Conservation (phyloP, 2,113 vertebrate species). For the Callospermophilus lateralis region DNA sequence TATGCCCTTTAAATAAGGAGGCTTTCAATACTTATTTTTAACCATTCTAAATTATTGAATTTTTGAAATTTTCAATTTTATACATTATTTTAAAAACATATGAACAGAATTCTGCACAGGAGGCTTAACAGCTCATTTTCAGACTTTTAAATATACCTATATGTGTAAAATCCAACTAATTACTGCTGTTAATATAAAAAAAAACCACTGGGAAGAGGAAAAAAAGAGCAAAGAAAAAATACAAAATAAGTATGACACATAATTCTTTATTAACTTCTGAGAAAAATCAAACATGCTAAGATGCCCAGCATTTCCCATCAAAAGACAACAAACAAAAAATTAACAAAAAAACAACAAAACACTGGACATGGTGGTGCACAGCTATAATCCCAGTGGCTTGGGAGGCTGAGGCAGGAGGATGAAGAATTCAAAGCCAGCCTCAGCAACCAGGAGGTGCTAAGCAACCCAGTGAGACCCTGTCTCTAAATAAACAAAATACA, state of each 20-base stretch:
- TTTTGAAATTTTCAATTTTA: background rate
- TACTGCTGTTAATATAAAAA: background rate
- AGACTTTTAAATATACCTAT: background rate
- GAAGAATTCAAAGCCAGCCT: too few species aligned
- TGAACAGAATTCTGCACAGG: background rate
- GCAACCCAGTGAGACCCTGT: too few species aligned
- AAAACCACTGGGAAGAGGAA: background rate
- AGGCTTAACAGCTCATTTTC: conserved; percentile 12
- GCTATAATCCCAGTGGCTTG: too few species aligned
- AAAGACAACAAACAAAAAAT: conserved; percentile 19
- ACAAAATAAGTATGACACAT: background rate
- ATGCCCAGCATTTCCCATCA: background rate
- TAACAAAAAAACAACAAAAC: background rate
- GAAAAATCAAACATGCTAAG: background rate
- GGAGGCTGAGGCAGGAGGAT: too few species aligned
- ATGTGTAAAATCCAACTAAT: background rate
- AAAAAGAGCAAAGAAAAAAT: background rate
- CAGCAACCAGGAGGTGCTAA: too few species aligned
- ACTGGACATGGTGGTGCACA: too few species aligned
- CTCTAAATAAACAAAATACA: too few species aligned
- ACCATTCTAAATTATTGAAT: background rate
- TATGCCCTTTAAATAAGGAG: background rate
- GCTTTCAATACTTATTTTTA: background rate
- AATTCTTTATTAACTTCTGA: background rate
- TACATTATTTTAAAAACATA: background rate